Percentiles rank a stretch among this genome's conserved stretches.
These are phyloP conservation scores for Aptenodytes forsteri DNA, from an alignment of 2,113 vertebrate species.

Conservation along the genomic window DNA sequence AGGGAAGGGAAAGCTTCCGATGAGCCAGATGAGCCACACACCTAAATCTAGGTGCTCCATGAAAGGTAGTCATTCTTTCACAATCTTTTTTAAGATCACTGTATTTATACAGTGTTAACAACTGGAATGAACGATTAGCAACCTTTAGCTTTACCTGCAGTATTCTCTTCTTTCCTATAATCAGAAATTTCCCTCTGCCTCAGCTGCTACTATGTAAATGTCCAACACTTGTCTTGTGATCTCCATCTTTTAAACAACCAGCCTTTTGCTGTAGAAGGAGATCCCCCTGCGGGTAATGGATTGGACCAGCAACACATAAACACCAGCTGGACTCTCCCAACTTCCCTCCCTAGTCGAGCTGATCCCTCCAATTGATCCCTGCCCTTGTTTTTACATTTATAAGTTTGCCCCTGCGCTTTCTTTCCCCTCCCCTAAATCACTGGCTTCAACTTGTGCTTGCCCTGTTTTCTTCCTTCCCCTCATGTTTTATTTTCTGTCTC, in stretches of 20 bases:
- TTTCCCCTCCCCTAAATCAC: background rate
- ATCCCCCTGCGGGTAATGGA: background rate
- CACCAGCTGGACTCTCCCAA: background rate
- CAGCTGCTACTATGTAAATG: background rate
- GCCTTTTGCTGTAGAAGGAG: background rate
- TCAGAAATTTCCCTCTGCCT: background rate
- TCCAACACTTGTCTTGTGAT: background rate
- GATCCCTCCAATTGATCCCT: background rate
- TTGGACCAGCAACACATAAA: background rate
- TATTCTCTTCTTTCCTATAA: background rate
- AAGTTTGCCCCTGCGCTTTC: background rate
- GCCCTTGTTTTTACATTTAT: background rate
- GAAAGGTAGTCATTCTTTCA: background rate
- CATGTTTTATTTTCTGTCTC: background rate
- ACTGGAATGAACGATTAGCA: background rate
- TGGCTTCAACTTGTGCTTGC: background rate
- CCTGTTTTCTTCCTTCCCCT: background rate
- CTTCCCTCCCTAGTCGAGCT: background rate
- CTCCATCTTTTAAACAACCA: background rate
- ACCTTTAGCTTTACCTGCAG: background rate
- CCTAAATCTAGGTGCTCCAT: background rate
- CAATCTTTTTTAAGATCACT: background rate
- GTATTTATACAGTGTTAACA: background rate
- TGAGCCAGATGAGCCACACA: background rate
- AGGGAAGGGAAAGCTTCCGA: accelerated